phyloP scores from a whole-genome alignment of 2,888 invertebrate genomes.

The Zaprionus obscuricornis region DNA sequence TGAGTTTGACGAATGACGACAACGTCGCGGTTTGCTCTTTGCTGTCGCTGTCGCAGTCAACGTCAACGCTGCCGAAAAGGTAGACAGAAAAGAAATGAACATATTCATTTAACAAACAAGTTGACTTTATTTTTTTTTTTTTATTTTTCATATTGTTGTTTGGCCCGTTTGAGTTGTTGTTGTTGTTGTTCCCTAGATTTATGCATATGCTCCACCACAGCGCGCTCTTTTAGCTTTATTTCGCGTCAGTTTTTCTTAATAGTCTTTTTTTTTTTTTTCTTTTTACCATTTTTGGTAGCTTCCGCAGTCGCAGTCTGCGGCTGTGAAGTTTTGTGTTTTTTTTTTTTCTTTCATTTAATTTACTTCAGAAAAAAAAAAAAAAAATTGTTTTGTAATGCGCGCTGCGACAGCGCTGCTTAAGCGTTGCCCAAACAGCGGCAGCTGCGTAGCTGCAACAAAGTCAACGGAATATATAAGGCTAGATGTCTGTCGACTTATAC shows the following conservation, averaged over 20 bases:
- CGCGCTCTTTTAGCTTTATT: constrained; percentile 48
- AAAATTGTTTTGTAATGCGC: constrained; percentile 79
- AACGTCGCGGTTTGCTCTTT: constrained; percentile 1
- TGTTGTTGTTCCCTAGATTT: constrained; percentile 51
- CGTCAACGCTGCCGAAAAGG: constrained; percentile 54
- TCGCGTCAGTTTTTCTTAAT: too few relatives aligned
- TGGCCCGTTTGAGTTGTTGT: constrained; percentile 47
- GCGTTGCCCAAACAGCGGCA: constrained; percentile 11
- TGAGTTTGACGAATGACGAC: constrained; percentile 58
- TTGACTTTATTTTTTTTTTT: constrained; percentile 68
- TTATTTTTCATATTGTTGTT: constrained; percentile 55
- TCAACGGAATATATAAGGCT: constrained; percentile 82
- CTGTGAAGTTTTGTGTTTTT: constrained; percentile 41
- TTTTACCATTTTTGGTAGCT: constrained; percentile 55
- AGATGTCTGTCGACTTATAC: constrained; percentile 78
- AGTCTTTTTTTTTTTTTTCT: constrained; percentile 38
- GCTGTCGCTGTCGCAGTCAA: constrained; percentile 12
- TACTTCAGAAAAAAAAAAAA: too few relatives aligned
- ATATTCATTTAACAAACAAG: constrained; percentile 79
- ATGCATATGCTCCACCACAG: constrained; percentile 51
- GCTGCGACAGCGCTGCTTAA: constrained; percentile 31
- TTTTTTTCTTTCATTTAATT: constrained; percentile 77
- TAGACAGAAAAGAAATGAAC: constrained; percentile 55
- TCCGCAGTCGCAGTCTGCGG: constrained; percentile 55
- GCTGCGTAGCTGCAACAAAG: constrained; percentile 53